Evolutionary conservation across 2,113 vertebrate genomes (phyloP).

Genomic region (Plotosus lineatus): DNA sequence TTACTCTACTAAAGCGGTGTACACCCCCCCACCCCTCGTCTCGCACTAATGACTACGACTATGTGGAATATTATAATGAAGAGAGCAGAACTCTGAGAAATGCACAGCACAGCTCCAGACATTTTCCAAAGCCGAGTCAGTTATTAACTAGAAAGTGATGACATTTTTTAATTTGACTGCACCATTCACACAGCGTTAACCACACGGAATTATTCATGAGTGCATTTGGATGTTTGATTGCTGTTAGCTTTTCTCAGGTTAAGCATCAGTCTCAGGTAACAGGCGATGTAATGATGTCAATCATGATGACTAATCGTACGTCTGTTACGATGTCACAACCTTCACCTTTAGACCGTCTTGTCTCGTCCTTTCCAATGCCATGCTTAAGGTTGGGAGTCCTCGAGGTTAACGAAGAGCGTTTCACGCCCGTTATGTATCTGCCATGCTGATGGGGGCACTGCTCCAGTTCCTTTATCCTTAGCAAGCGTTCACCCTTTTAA

Average conservation of each 20-base stretch:
- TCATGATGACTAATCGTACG: neutral
- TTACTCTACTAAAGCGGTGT: neutral
- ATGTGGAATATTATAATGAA: neutral
- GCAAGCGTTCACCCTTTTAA: neutral
- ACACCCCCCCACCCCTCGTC: neutral
- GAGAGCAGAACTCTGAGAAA: conserved; percentile 12
- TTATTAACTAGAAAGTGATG: conserved; percentile 19
- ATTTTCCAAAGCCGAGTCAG: neutral
- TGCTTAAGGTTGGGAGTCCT: too few relatives aligned
- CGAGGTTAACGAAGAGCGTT: too few relatives aligned
- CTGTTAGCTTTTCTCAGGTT: conserved; percentile 26
- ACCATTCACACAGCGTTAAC: conserved; percentile 32
- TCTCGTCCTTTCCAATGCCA: too few relatives aligned
- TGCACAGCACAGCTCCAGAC: neutral
- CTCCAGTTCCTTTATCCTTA: neutral
- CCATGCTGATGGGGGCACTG: neutral
- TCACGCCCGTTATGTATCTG: too few relatives aligned
- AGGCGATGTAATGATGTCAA: neutral
- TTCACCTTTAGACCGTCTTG: neutral
- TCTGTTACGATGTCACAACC: neutral
- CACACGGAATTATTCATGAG: conserved; percentile 71
- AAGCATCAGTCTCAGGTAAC: neutral
- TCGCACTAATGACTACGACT: neutral
- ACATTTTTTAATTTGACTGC: conserved; percentile 7
- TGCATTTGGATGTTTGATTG: conserved; percentile 65